Conservation (phyloP, 2,113 vertebrate genomes). For the Oreotrochilus melanogaster region DNA sequence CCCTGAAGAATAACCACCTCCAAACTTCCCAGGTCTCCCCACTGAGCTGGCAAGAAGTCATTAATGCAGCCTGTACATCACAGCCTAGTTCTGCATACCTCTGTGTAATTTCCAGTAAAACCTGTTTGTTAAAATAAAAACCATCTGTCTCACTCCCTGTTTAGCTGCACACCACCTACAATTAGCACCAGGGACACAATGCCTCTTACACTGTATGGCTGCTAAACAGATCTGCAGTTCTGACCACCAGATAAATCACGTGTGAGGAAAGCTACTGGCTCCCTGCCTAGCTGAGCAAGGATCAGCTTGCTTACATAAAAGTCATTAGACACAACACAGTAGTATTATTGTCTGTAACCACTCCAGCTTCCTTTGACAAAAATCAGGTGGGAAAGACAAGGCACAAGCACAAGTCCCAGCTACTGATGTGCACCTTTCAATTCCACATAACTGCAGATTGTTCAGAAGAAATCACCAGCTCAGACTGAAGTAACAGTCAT, state of each 20-base stretch:
- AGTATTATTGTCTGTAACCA: not conserved
- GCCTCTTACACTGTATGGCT: not conserved
- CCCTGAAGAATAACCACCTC: not conserved
- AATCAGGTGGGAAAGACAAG: not conserved
- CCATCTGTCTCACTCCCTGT: not conserved
- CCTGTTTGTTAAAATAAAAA: not conserved
- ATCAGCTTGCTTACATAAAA: conserved; percentile 16
- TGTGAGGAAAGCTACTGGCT: not conserved
- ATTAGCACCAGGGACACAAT: not conserved
- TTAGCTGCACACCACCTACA: not conserved
- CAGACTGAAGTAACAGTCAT: not conserved
- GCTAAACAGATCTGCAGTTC: conserved; percentile 20
- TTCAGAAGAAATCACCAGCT: not conserved
- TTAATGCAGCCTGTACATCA: not conserved
- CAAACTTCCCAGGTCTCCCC: not conserved
- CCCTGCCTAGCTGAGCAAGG: not conserved
- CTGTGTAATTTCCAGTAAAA: not conserved
- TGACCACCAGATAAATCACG: rapidly evolving
- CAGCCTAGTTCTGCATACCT: not conserved
- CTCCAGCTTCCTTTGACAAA: not conserved
- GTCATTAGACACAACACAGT: not conserved
- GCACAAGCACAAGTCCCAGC: not conserved
- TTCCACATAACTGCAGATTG: not conserved
- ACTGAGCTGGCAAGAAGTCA: not conserved
- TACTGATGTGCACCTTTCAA: not conserved